Base-by-base conservation (phyloP, 1,140 invertebrate species). In the Drosophila kikkawai region DNA sequence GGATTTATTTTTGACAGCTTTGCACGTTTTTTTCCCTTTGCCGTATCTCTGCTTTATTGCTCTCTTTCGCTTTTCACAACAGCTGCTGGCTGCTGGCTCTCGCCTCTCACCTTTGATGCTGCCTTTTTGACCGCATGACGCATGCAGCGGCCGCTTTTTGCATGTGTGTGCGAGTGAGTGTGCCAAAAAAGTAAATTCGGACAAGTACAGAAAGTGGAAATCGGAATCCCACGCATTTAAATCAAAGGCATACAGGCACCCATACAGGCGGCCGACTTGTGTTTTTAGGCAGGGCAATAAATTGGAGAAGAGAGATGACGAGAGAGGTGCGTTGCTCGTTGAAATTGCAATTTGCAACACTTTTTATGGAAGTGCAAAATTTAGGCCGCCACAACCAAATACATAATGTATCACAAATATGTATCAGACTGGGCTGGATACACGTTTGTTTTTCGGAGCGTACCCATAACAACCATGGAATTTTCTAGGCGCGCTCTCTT, bases 391-490 rank as follows among this genome's bases (percentile, higher is more conserved):
- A 45, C 65, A 59, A 48, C 53, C 42, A 39, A 80, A 69, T 34
- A 69, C 50, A 42, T 42, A 36, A 69, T 61, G 55, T 56, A 47
- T 44, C 34, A 56, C 11, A 42, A 36, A 59, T 17, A 56, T 45
- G 44, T 48, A 29, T 39, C 53, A 7, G 4, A 56, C 34, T 39
- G 34, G 34, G 36, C 32, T 53, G 65, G 41, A 56, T 70, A 57
- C 67, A 53, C 69, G 65, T 74, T 70, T 75, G 66, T 68, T 53
- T 71, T 59, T 44, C 58, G 65, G 45, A 58, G 59, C 84, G 84
- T 87, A 80, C 84, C 66, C 73, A 70, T 71, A 82, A 84, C 84
- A 87, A 87, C 84, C 70, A 81, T 88, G 80, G 84, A 88, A 88
- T 67, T 84, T 88, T 90, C 84, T 88, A 87, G 84, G 85, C 80